Evolutionary conservation across 1,140 invertebrate species (phyloP).

Genomic region (Papilio helenus): DNA sequence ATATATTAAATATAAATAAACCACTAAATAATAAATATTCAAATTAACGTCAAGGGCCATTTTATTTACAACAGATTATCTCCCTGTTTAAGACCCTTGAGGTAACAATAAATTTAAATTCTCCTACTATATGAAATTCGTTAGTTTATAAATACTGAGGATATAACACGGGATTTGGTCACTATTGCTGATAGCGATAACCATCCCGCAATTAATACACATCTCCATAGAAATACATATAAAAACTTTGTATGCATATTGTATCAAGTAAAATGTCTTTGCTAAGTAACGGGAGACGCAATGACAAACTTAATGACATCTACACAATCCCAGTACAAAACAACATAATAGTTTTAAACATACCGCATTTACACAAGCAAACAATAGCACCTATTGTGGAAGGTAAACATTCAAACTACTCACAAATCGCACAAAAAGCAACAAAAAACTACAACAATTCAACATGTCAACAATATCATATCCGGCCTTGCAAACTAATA

Average conservation of each 20-base stretch:
- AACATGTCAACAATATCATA: slow-evolving; percentile 15
- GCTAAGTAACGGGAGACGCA: background rate
- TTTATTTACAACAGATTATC: background rate
- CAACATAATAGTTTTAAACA: background rate
- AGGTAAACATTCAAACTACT: slow-evolving; percentile 47
- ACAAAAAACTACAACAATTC: slow-evolving; percentile 7
- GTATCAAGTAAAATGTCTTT: too few relatives aligned
- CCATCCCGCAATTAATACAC: background rate
- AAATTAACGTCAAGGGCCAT: background rate
- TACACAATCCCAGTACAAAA: slow-evolving; percentile 7
- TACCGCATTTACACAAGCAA: slow-evolving; percentile 25
- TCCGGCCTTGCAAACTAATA: background rate
- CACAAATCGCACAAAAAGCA: slow-evolving; percentile 40
- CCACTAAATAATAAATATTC: background rate
- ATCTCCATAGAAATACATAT: too few relatives aligned
- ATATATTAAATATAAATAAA: background rate
- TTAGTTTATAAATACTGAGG: slow-evolving; percentile 22
- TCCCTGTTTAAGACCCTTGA: background rate
- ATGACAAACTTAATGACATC: background rate
- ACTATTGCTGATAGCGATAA: background rate
- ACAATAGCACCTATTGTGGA: slow-evolving; percentile 39
- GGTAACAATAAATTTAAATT: slow-evolving; percentile 12
- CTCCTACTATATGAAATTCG: slow-evolving; percentile 6
- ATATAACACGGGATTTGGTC: background rate
- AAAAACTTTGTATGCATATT: too few relatives aligned